Percentiles rank a stretch among this genome's conserved stretches.
Evolutionary conservation across 1,140 invertebrate species (phyloP).

Genomic region (Leptinotarsa texana): DNA sequence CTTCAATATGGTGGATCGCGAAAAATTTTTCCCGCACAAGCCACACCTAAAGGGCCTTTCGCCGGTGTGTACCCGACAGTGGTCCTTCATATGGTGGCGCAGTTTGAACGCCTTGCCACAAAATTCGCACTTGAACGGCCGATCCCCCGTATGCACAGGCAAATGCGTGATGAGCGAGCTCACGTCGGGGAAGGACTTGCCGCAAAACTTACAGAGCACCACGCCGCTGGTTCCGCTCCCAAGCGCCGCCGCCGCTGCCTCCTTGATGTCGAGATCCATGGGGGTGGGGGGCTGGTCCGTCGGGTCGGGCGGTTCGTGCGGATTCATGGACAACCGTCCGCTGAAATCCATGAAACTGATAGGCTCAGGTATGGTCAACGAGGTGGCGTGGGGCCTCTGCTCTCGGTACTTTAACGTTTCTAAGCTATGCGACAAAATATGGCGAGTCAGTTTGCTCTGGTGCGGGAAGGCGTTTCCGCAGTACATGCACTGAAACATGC

Average conservation of each 20-base stretch:
- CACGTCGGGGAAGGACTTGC: conserved; percentile 86
- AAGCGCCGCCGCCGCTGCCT: conserved; percentile 46
- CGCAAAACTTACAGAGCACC: conserved; percentile 87
- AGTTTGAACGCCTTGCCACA: conserved; percentile 89
- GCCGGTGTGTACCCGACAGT: conserved; percentile 87
- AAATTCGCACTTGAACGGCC: conserved; percentile 89
- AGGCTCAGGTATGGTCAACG: conserved; percentile 44
- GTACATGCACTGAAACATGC: conserved; percentile 80
- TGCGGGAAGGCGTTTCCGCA: conserved; percentile 84
- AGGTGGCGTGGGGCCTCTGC: conserved; percentile 55
- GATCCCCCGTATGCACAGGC: conserved; percentile 84
- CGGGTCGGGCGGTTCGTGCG: conserved; percentile 59
- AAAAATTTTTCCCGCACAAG: conserved; percentile 88
- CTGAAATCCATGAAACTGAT: conserved; percentile 52
- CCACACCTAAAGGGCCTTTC: conserved; percentile 87
- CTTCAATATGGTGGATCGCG: conserved; percentile 84
- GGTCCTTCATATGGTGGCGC: conserved; percentile 90
- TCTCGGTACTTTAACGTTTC: conserved; percentile 84
- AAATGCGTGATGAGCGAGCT: conserved; percentile 82
- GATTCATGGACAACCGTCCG: conserved; percentile 56
- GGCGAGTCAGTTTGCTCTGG: conserved; percentile 85
- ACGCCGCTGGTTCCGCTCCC: conserved; percentile 67
- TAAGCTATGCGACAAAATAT: conserved; percentile 83
- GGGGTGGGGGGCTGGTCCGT: conserved; percentile 58
- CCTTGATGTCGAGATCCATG: conserved; percentile 59